phyloP scores from a whole-genome alignment of 2,888 invertebrate species.

The Cyclophora albipunctata region DNA sequence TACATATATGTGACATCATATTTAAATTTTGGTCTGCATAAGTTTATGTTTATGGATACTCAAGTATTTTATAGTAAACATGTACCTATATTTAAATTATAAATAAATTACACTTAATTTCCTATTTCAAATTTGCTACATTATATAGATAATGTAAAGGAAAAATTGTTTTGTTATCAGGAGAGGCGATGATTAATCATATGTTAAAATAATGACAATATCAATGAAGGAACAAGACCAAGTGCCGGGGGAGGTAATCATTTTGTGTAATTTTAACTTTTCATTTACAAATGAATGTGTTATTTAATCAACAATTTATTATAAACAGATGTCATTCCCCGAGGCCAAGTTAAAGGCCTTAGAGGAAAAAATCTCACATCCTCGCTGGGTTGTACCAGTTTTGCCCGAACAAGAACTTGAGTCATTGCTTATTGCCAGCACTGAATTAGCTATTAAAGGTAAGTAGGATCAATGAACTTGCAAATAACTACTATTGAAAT shows the following conservation, averaged over 20 bases:
- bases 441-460: slow-evolving; percentile 87
- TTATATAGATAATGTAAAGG: too few species aligned
- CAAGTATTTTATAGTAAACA: too few species aligned
- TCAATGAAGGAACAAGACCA: slow-evolving; percentile 72
- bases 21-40: too few species aligned
- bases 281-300: too few species aligned
- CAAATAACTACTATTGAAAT: too few species aligned
- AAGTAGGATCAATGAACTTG: neutral
- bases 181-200: slow-evolving; percentile 57
- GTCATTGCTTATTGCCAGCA: slow-evolving; percentile 90
- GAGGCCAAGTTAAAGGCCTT: slow-evolving; percentile 88
- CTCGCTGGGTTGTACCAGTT: slow-evolving; percentile 98
- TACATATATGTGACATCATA: too few species aligned
- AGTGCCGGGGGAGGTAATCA: slow-evolving; percentile 64
- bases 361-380: slow-evolving; percentile 96
- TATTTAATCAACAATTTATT: neutral
- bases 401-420: slow-evolving; percentile 97
- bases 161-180: slow-evolving; percentile 28
- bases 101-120: too few species aligned
- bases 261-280: neutral
- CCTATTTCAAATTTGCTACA: too few species aligned
- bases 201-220: slow-evolving; percentile 69
- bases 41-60: too few species aligned
- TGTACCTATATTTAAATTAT: too few species aligned
- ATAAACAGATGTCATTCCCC: slow-evolving; percentile 80